Conservation (phyloP, 2,888 invertebrate species). For the Eristalinus aeneus region DNA sequence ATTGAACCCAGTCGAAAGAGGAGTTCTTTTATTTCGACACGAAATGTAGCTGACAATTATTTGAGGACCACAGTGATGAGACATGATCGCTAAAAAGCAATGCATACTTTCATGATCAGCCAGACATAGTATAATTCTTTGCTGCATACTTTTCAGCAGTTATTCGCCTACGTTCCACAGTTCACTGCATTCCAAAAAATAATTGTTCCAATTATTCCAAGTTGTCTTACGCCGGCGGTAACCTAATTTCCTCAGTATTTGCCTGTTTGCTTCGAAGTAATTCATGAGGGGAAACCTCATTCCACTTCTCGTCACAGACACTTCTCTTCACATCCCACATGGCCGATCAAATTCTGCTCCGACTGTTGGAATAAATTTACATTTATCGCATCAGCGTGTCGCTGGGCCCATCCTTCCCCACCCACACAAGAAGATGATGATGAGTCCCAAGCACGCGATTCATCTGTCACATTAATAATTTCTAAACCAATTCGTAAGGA, state of each 20-base stretch:
- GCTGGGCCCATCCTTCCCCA: constrained; percentile 1
- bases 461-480: constrained; percentile 67
- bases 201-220: background rate
- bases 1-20: too few species aligned
- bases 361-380: constrained; percentile 40
- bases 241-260: too few species aligned
- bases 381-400: constrained; percentile 23
- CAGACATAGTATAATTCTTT: too few species aligned
- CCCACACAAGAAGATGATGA: constrained; percentile 20
- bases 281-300: background rate
- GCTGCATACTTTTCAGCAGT: too few species aligned
- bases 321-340: background rate
- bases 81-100: too few species aligned
- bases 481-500: constrained; percentile 31
- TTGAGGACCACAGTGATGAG: too few species aligned
- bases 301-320: background rate
- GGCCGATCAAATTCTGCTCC: constrained; percentile 10
- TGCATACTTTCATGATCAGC: background rate
- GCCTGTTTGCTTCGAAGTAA: too few species aligned
- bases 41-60: too few species aligned
- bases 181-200: background rate
- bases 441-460: constrained; percentile 58
- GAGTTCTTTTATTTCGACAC: too few species aligned
- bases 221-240: too few species aligned
- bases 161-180: background rate